phyloP scores from a whole-genome alignment of 2,797 vertebrate genomes.

The Pseudochirops cupreus region DNA sequence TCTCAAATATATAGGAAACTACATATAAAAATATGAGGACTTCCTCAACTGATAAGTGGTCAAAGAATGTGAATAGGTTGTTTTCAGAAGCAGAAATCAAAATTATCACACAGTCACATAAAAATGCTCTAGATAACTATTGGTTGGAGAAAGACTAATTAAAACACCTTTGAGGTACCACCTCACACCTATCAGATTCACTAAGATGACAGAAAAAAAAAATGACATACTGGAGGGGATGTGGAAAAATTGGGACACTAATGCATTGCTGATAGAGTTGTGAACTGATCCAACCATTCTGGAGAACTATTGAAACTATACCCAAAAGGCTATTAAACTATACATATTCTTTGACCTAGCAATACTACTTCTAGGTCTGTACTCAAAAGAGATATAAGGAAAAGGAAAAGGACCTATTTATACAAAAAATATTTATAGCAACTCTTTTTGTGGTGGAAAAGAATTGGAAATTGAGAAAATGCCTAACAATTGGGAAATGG shows the following conservation, averaged over 20 bases:
- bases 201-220: neutral
- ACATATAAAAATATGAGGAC: neutral
- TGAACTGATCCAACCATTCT: neutral
- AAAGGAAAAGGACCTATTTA: neutral
- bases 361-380: neutral
- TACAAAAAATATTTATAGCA: neutral
- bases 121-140: neutral
- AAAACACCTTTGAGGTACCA: neutral
- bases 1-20: neutral
- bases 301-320: neutral
- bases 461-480: neutral
- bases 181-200: neutral
- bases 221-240: neutral
- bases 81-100: neutral
- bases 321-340: neutral
- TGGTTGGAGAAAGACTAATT: neutral
- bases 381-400: neutral
- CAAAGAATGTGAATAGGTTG: neutral
- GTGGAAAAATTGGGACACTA: neutral
- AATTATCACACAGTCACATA: neutral
- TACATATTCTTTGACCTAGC: neutral
- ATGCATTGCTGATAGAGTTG: neutral
- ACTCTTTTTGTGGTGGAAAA: neutral
- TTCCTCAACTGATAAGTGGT: neutral
- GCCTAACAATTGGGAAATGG: neutral